phyloP scores from a whole-genome alignment of 1,140 invertebrate genomes.

The Tenebrio molitor region DNA sequence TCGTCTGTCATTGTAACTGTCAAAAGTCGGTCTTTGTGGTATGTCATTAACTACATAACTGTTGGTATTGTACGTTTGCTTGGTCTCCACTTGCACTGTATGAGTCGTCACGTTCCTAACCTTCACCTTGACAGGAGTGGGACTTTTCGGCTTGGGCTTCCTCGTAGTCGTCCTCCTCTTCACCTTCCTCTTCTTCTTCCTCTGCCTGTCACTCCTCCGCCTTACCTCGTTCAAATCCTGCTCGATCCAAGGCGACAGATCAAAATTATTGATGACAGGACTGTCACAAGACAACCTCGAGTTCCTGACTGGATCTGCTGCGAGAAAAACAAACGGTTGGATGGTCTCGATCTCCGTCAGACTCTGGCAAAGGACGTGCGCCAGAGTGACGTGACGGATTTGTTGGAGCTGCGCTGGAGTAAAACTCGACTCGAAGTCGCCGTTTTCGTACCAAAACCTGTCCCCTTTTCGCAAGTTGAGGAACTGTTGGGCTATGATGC shows the following conservation, averaged over 20 bases:
- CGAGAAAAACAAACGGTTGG: conserved; percentile 83
- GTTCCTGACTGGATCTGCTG: conserved; percentile 74
- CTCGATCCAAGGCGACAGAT: conserved; percentile 75
- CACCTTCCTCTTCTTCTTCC: conserved; percentile 39
- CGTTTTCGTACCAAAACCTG: conserved; percentile 94
- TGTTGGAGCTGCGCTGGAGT: conserved; percentile 88
- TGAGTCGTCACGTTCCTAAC: conserved; percentile 40
- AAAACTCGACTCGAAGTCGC: conserved; percentile 80
- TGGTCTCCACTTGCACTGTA: conserved; percentile 26
- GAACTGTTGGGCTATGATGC: conserved; percentile 96
- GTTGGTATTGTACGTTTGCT: conserved; percentile 35
- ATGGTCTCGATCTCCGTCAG: conserved; percentile 79
- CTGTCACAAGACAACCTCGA: conserved; percentile 78
- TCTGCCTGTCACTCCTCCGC: conserved; percentile 25
- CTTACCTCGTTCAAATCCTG: conserved; percentile 54
- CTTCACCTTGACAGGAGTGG: conserved; percentile 33
- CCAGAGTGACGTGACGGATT: conserved; percentile 83
- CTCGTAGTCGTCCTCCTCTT: conserved; percentile 24
- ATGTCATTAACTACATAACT: conserved; percentile 24
- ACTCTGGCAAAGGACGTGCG: conserved; percentile 89
- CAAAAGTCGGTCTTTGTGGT: conserved; percentile 49
- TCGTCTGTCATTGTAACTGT: conserved; percentile 43
- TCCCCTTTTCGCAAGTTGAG: conserved; percentile 89
- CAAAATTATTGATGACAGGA: conserved; percentile 78
- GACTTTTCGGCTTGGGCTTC: conserved; percentile 18